Base-by-base conservation (phyloP, 2,888 invertebrate species). In the Dendrolimus houi region DNA sequence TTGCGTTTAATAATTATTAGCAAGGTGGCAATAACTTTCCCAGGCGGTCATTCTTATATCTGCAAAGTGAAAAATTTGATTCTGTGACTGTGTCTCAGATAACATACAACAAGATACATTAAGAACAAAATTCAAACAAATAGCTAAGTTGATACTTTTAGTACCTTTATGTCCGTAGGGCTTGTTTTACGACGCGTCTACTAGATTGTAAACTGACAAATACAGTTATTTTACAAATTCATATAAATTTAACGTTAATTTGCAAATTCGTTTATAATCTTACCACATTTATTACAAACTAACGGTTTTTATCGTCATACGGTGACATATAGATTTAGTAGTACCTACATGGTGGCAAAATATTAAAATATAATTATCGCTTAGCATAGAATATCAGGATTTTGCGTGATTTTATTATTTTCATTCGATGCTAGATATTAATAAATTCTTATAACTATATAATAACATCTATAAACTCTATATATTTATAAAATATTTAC, bases 401-500 rank as follows among this genome's bases (percentile, higher is more conserved):
- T 29, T 9, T 12, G 47, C 47, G 47, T 47, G 47, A 47, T 47
- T 47, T 47, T 47, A 47, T 47, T 47, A 47, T 29, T 29, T 62
- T 59, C 56, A 55, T 61, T 62, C 59, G 64, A 63, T 60, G 53
- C 53, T 58, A 53, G 59, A 58, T 58, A 58, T 57, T 61, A 59
- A 61, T 60, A 60, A 57, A 56, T 56, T 59, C 57, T 59, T 56
- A 62, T 54, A 58, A 61, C 54, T 61, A 61, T 53, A 62, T 58
- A 58, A 62, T 56, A 58, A 47, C 47, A 47, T 63, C 68, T 62
- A 54, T 64, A 66, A 67, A 63, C 66, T 63, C 69, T 69, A 67
- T 65, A 62, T 69, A 66, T 62, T 57, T 62, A 64, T 67, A 72
- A 70, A 74, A 71, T 77, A 77, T 77, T 62, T 77, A 77, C 77